A percentile compares a stretch with the other conserved stretches of the same genome.
Evolutionary conservation across 2,888 invertebrate genomes (phyloP).

Genomic region (Oscheius sp.): DNA sequence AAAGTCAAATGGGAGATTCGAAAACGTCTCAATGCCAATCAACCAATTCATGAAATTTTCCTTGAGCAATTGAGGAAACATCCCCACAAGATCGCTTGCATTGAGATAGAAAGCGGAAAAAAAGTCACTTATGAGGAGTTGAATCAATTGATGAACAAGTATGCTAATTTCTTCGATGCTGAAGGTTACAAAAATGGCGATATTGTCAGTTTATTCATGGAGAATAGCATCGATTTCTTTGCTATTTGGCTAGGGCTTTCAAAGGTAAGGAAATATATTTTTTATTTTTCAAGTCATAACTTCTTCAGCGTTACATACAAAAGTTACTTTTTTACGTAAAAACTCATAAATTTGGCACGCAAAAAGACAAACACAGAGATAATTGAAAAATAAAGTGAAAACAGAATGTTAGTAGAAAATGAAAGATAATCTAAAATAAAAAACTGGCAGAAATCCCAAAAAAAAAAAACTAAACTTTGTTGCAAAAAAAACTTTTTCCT

Average conservation of each 20-base stretch:
- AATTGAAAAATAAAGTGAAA: too few relatives aligned
- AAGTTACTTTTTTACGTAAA: background rate
- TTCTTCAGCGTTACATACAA: too few relatives aligned
- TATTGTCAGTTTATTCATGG: constrained; percentile 86
- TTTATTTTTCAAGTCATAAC: too few relatives aligned
- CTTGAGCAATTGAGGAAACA: constrained; percentile 54
- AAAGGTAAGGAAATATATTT: constrained; percentile 75
- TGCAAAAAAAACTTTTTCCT: background rate
- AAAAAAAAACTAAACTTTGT: background rate
- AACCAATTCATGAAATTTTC: constrained; percentile 64
- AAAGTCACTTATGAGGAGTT: constrained; percentile 60
- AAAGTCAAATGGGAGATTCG: constrained; percentile 55
- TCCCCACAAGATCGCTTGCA: constrained; percentile 46
- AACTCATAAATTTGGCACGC: too few relatives aligned
- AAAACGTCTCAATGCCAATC: constrained; percentile 49
- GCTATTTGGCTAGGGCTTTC: constrained; percentile 91
- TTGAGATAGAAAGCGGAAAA: constrained; percentile 61
- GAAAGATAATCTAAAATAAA: too few relatives aligned
- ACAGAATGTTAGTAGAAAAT: too few relatives aligned
- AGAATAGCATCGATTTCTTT: constrained; percentile 90
- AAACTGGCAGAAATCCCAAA: background rate
- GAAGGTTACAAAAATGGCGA: constrained; percentile 78
- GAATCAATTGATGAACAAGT: constrained; percentile 62
- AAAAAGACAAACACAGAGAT: too few relatives aligned
- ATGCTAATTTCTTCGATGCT: constrained; percentile 62